These are phyloP conservation scores for Halesus radiatus DNA, from an alignment of 1,140 invertebrate genomes.

Conservation along the genomic window DNA sequence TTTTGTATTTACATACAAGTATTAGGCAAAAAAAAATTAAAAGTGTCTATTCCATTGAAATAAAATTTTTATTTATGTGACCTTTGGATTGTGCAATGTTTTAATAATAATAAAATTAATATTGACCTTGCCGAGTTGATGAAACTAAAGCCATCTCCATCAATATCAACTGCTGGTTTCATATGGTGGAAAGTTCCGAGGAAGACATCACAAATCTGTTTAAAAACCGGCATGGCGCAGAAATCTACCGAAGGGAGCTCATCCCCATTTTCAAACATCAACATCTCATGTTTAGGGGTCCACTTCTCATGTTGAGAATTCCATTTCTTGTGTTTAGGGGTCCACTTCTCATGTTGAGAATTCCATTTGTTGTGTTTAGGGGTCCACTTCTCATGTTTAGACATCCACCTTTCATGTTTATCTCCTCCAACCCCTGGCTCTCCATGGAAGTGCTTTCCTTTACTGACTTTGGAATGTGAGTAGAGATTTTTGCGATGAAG, in stretches of 20 bases:
- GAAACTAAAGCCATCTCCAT: constrained; percentile 52
- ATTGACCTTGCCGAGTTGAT: constrained; percentile 46
- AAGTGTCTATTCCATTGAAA: too few relatives aligned
- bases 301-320: background rate
- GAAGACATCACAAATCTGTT: constrained; percentile 51
- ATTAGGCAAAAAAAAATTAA: too few relatives aligned
- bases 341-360: background rate
- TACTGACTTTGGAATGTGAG: background rate
- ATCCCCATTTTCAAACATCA: background rate
- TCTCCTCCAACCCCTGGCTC: too few relatives aligned
- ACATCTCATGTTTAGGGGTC: background rate
- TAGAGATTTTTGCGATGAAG: constrained; percentile 22
- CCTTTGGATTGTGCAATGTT: too few relatives aligned
- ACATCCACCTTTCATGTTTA: too few relatives aligned
- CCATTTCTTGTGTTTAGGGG: too few relatives aligned
- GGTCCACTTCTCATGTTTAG: too few relatives aligned
- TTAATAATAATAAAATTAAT: too few relatives aligned
- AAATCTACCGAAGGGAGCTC: constrained; percentile 32
- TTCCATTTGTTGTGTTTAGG: background rate
- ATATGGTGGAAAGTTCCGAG: constrained; percentile 40
- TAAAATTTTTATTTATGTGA: too few relatives aligned
- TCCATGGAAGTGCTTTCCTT: too few relatives aligned
- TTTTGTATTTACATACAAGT: too few relatives aligned
- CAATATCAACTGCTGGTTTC: constrained; percentile 48
- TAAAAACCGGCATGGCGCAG: constrained; percentile 50